Conservation (phyloP, 2,113 vertebrate species). For the Ptilorrhoa leucosticta region DNA sequence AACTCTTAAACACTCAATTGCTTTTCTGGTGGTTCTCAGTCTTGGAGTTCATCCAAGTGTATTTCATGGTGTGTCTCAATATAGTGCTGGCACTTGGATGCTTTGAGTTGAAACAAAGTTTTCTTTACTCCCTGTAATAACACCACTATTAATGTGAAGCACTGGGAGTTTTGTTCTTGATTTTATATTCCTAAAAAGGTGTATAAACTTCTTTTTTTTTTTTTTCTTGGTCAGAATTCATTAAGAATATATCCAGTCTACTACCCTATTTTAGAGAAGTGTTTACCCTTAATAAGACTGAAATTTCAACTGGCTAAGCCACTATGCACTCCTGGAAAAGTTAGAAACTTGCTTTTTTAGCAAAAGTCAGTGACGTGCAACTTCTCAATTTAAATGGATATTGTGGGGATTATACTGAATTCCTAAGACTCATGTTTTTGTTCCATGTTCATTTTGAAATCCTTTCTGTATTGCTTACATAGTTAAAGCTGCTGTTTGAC, state of each 20-base stretch:
- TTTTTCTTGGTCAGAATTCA: neutral
- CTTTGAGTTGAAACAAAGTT: neutral
- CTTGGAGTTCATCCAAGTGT: neutral
- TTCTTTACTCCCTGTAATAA: neutral
- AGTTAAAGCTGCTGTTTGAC: neutral
- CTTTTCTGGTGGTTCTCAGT: neutral
- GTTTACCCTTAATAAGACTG: neutral
- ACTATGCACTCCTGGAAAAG: neutral
- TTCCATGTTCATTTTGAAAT: neutral
- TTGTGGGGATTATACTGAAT: neutral
- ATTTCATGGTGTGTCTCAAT: neutral
- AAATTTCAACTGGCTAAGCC: neutral
- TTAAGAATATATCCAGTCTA: neutral
- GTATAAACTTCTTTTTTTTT: neutral
- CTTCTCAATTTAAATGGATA: neutral
- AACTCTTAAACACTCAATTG: neutral
- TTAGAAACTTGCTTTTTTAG: neutral
- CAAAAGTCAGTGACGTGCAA: neutral
- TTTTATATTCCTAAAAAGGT: neutral
- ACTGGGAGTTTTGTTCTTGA: neutral
- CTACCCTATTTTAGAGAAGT: neutral
- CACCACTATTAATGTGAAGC: neutral
- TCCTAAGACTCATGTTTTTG: neutral
- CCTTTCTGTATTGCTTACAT: neutral
- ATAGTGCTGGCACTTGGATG: neutral